Evolutionary conservation across 2,113 vertebrate species (phyloP).

Genomic region (Crotalus viridis): DNA sequence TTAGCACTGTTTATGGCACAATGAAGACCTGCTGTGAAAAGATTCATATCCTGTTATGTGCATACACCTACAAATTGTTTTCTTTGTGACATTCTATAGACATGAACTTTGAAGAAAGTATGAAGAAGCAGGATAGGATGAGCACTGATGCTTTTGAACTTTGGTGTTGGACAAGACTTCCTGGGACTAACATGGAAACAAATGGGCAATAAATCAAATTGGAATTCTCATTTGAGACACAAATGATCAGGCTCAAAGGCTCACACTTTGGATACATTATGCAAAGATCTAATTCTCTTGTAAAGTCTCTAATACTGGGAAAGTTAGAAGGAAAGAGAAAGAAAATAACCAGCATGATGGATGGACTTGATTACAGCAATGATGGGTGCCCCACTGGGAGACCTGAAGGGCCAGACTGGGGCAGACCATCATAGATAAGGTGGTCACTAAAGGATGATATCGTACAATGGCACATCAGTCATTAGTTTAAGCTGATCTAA

Average conservation of each 20-base stretch:
- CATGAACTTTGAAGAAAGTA: background rate
- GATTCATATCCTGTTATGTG: background rate
- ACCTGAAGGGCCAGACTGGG: background rate
- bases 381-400: background rate
- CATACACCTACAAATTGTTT: background rate
- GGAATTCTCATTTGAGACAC: background rate
- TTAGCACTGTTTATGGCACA: background rate
- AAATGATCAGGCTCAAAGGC: background rate
- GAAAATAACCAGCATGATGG: background rate
- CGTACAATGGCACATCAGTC: background rate
- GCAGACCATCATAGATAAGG: background rate
- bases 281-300: background rate
- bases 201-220: background rate
- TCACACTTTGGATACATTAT: background rate
- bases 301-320: background rate
- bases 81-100: background rate
- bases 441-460: background rate
- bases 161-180: background rate
- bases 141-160: background rate
- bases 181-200: background rate
- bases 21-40: background rate
- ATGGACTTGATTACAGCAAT: background rate
- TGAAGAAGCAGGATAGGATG: background rate
- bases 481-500: background rate
- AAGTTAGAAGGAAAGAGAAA: background rate